These are phyloP conservation scores for Chinchilla lanigera DNA, from an alignment of 2,113 vertebrate genomes.

Conservation along the genomic window DNA sequence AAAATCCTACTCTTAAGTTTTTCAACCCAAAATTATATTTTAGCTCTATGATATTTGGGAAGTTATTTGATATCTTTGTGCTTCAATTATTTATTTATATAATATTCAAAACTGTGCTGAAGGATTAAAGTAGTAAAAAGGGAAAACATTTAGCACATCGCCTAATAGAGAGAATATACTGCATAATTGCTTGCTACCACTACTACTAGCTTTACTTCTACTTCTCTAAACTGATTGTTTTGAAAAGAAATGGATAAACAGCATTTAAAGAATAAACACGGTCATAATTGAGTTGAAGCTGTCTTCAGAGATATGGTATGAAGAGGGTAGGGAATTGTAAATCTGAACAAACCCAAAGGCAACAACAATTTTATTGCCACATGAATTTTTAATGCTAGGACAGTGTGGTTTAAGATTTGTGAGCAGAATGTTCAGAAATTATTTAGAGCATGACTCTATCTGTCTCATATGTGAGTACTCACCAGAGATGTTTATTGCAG, in stretches of 20 bases:
- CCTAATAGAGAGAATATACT: not conserved
- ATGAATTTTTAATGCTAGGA: not conserved
- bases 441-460: not conserved
- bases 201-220: not conserved
- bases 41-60: not conserved
- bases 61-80: not conserved
- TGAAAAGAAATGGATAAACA: not conserved
- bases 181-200: not conserved
- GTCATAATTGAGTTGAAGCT: not conserved
- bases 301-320: not conserved
- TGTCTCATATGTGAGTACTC: not conserved
- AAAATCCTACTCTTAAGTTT: not conserved
- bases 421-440: not conserved
- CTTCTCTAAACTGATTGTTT: not conserved
- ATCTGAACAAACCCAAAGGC: not conserved
- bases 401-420: no score
- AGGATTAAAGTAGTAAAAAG: not conserved
- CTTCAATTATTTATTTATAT: not conserved
- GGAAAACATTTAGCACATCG: not conserved
- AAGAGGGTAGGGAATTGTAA: not conserved
- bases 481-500: not conserved
- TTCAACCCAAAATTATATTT: not conserved
- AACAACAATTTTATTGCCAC: not conserved
- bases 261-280: not conserved
- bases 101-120: not conserved